phyloP scores from a whole-genome alignment of 30 jellyfish, hydroid and myxozoan species.

The Turritopsis dohrnii region DNA sequence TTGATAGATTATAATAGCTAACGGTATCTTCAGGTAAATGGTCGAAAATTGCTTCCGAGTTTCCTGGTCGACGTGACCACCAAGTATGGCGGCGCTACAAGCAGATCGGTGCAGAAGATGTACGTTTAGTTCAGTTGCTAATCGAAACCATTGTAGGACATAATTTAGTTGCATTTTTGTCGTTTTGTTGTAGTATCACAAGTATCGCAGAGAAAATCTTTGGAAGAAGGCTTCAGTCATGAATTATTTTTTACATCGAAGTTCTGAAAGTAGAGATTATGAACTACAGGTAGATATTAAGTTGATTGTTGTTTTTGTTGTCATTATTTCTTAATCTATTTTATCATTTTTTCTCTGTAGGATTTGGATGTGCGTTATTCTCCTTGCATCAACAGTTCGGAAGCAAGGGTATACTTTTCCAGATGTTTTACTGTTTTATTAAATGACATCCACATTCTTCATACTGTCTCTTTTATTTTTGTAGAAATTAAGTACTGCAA shows the following conservation, averaged over 20 bases:
- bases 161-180: neutral
- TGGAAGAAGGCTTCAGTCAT: constrained; percentile 47
- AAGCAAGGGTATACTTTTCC: constrained; percentile 10
- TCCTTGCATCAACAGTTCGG: constrained; percentile 9
- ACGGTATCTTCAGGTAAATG: constrained; percentile 43
- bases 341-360: neutral
- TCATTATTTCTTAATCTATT: neutral
- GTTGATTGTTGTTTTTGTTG: neutral
- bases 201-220: constrained; percentile 16
- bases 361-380: constrained; percentile 19
- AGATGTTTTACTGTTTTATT: neutral
- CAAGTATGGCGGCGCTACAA: constrained; percentile 60
- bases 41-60: constrained; percentile 54
- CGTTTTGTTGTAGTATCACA: constrained; percentile 31
- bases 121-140: neutral
- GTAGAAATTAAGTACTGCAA: constrained; percentile 11
- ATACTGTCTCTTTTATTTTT: neutral
- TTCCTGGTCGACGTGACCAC: constrained; percentile 67
- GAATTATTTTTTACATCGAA: constrained; percentile 44
- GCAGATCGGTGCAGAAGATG: constrained; percentile 42
- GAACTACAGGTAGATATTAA: constrained; percentile 21
- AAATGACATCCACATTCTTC: neutral
- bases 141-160: neutral
- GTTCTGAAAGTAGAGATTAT: constrained; percentile 41
- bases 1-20: no score